Conservation (phyloP, 2,888 invertebrate genomes). For the Hypomecis punctinalis region DNA sequence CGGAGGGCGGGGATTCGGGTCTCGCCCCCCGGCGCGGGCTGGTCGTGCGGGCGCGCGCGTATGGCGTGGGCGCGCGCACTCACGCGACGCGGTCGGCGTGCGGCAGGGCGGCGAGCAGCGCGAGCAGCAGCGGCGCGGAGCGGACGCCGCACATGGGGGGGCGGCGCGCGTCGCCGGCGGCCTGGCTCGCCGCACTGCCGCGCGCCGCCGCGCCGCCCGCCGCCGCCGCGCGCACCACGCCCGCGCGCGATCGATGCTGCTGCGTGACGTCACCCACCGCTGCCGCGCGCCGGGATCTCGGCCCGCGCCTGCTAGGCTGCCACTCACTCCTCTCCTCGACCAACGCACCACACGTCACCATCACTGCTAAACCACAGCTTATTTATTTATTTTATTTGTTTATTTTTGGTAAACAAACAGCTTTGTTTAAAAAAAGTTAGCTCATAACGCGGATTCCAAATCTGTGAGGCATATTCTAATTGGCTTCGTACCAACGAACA, state of each 20-base stretch:
- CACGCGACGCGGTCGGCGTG: conserved; percentile 62
- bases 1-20: too few species aligned
- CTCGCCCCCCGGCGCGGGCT: neutral
- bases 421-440: too few species aligned
- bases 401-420: too few species aligned
- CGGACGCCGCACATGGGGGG: conserved; percentile 56
- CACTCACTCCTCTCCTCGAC: neutral
- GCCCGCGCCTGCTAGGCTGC: conserved; percentile 13
- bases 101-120: conserved; percentile 60
- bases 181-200: conserved; percentile 52
- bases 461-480: too few species aligned
- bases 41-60: neutral
- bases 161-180: conserved; percentile 44
- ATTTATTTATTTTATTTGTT: too few species aligned
- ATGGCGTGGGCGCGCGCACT: conserved; percentile 41
- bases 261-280: conserved; percentile 22
- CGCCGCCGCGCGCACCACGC: conserved; percentile 25
- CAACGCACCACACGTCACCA: neutral
- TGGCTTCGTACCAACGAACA: too few species aligned
- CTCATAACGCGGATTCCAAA: too few species aligned
- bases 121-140: conserved; percentile 56
- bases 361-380: neutral
- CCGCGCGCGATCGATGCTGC: conserved; percentile 32
- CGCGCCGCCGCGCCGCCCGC: conserved; percentile 34
- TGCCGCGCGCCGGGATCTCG: conserved; percentile 13